phyloP scores from a whole-genome alignment of 2,113 vertebrate genomes.

The Lampris megalopsis region DNA sequence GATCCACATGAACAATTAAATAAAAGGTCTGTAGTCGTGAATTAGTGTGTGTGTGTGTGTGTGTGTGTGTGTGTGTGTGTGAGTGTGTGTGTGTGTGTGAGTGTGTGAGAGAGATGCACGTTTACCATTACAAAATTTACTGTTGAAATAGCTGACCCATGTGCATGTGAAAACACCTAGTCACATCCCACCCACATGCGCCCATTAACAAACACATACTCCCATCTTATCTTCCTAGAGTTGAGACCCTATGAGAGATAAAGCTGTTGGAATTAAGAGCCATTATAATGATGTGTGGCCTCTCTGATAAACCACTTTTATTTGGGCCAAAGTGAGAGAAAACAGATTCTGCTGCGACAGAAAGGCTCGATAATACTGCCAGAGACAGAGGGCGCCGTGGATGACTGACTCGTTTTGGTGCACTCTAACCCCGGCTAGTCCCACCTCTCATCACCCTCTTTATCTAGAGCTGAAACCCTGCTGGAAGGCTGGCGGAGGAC shows the following conservation, averaged over 20 bases:
- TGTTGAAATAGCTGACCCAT: neutral
- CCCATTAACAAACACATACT: neutral
- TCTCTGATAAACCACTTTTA: constrained; percentile 37
- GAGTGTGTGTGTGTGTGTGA: neutral
- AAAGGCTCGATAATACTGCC: constrained; percentile 41
- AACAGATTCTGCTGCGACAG: constrained; percentile 34
- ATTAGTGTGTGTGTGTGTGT: neutral
- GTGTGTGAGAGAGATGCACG: neutral
- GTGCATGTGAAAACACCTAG: neutral
- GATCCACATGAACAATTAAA: neutral
- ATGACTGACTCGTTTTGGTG: constrained; percentile 56
- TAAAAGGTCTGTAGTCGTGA: neutral
- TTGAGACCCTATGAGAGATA: constrained; percentile 16
- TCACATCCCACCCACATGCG: neutral
- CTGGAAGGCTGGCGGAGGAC: constrained; percentile 52
- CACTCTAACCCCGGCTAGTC: constrained; percentile 69
- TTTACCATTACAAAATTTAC: neutral
- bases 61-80: neutral
- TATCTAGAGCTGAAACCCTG: constrained; percentile 45
- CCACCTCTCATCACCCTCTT: constrained; percentile 63
- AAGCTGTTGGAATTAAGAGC: constrained; percentile 3
- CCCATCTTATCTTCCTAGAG: neutral
- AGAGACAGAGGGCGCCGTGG: constrained; percentile 60
- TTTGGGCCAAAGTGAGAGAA: constrained; percentile 42
- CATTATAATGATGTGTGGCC: neutral